These are phyloP conservation scores for Spodoptera exigua DNA, from an alignment of 2,888 invertebrate species.

Conservation along the genomic window DNA sequence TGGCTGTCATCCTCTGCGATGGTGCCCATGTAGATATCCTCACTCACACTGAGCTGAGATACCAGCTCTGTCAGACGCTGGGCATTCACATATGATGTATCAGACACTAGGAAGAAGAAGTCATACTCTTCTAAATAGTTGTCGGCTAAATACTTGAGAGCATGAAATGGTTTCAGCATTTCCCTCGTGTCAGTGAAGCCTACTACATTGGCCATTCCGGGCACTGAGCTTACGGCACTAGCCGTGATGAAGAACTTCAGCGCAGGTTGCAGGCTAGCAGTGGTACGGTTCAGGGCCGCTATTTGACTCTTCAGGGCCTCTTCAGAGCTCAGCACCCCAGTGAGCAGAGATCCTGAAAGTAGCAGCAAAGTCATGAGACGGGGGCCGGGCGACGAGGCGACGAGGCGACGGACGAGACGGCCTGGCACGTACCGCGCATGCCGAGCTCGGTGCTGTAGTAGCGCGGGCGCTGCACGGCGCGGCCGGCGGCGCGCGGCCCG, in stretches of 20 bases:
- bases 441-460: slow-evolving; percentile 99
- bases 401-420: background rate
- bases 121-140: slow-evolving; percentile 97
- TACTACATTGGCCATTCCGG: slow-evolving; percentile 91
- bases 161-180: slow-evolving; percentile 94
- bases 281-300: slow-evolving; percentile 96
- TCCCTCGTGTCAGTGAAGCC: slow-evolving; percentile 95
- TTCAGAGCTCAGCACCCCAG: slow-evolving; percentile 94
- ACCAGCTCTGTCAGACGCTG: slow-evolving; percentile 92
- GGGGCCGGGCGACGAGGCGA: background rate
- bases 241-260: slow-evolving; percentile 94
- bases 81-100: slow-evolving; percentile 95
- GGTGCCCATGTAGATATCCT: slow-evolving; percentile 95
- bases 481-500: slow-evolving; percentile 67
- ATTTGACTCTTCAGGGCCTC: slow-evolving; percentile 93
- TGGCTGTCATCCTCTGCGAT: slow-evolving; percentile 88
- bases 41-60: slow-evolving; percentile 94
- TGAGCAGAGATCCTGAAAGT: slow-evolving; percentile 89
- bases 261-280: slow-evolving; percentile 95
- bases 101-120: slow-evolving; percentile 96
- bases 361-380: background rate
- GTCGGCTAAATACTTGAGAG: slow-evolving; percentile 96
- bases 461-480: slow-evolving; percentile 93
- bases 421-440: slow-evolving; percentile 88
- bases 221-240: slow-evolving; percentile 75